Base-by-base conservation (phyloP, 2,797 vertebrate species). In the Jordanella pulchra region DNA sequence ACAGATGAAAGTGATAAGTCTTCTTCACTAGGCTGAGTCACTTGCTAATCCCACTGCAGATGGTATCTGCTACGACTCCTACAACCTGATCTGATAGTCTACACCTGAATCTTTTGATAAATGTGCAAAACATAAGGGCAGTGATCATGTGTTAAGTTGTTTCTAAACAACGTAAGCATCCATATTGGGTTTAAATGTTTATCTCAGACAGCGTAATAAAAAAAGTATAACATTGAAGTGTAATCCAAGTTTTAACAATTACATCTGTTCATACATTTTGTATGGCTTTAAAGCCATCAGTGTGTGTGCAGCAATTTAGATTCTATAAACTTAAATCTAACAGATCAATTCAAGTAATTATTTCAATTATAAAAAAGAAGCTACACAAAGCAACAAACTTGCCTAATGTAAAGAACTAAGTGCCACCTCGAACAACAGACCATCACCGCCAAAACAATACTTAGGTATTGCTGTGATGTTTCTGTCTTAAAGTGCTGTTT, bases 1-100 rank as follows among this genome's bases (percentile, higher is more conserved):
- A 45, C 23, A 55, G 51, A 55, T 47, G 15, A 77, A 76, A 65
- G 21, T 42, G 76, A 18, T 50, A 27, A 64, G 54, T 65, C 64
- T 32, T 42, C 65, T 72, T 54, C 58, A 48, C 42, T 35, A 44
- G 42, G 42, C 28, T 15, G 25, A 66, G 39, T 17, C 51, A 58
- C 44, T 15, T 25, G 25, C 42, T 65, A 72, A 69, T 73, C 60
- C 56, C 25, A 44, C n/a, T 47, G 32, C 56, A 67, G 47, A 71
- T 77, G 2, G 50, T 30, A 35, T 53, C 74, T 69, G 60, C 25
- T 48, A 56, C 25, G 66, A 30, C 50, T 28, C 18, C 63, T 39
- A 25, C 35, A n/a, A 55, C n/a, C 55, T 68, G 32, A 42, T 55
- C 32, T 44, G 55, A 68, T 44, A 44, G 30, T 47, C 39, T 32